These are phyloP conservation scores for Columbina picui DNA, from an alignment of 2,113 vertebrate genomes.

Conservation along the genomic window DNA sequence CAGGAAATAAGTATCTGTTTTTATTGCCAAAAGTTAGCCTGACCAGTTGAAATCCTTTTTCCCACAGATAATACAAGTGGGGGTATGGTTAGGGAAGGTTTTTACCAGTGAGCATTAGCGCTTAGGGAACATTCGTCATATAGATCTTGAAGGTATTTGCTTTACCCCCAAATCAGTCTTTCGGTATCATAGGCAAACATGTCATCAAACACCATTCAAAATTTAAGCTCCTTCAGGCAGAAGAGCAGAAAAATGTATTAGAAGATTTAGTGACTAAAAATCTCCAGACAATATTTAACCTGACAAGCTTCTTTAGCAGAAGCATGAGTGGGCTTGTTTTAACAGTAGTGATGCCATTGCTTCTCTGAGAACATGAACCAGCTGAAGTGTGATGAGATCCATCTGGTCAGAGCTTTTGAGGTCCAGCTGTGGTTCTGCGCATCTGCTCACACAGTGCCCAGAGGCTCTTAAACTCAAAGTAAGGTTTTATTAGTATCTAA, in stretches of 20 bases:
- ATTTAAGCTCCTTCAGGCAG: not conserved
- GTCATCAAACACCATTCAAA: not conserved
- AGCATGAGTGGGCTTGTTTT: not conserved
- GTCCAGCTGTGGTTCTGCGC: not conserved
- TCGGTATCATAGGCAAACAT: not conserved
- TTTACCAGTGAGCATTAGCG: not conserved
- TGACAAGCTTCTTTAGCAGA: not conserved
- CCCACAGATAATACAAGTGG: not conserved
- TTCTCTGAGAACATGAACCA: not conserved
- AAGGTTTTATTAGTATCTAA: not conserved
- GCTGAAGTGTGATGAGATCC: not conserved
- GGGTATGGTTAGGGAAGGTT: not conserved
- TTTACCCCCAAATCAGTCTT: not conserved
- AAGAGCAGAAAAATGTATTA: not conserved
- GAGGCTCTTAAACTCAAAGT: not conserved
- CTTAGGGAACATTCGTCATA: not conserved
- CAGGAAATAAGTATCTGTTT: not conserved
- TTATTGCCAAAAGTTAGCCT: not conserved
- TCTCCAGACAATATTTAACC: not conserved
- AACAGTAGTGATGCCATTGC: not conserved
- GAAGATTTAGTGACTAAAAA: not conserved
- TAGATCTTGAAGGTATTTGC: not conserved
- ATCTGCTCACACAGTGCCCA: not conserved
- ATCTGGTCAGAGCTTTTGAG: not conserved
- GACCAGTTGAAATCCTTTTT: not conserved